These are phyloP conservation scores for Peromyscus californicus DNA, from an alignment of 2,113 vertebrate genomes.

Conservation along the genomic window DNA sequence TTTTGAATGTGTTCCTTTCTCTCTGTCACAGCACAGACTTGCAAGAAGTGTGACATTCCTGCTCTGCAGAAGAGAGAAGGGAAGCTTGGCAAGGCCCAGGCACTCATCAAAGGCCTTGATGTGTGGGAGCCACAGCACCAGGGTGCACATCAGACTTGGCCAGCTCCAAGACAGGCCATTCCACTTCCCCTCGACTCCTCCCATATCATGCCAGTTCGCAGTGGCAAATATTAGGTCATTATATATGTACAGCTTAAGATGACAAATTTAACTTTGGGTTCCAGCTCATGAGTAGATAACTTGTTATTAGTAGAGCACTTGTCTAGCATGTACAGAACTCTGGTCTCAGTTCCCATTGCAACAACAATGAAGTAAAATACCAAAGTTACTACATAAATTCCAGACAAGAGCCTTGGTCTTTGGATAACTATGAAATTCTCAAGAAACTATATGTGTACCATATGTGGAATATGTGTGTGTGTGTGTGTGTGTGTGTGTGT, in stretches of 20 bases:
- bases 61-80: slow-evolving; percentile 4
- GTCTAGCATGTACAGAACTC: neutral
- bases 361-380: neutral
- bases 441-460: neutral
- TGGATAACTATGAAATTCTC: slow-evolving; percentile 25
- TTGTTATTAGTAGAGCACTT: neutral
- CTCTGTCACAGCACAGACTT: neutral
- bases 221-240: neutral
- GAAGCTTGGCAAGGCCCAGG: neutral
- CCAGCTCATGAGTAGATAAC: neutral
- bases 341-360: neutral
- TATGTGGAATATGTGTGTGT: neutral
- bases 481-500: neutral
- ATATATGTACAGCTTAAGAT: neutral
- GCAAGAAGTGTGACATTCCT: neutral
- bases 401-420: neutral
- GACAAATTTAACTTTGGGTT: neutral
- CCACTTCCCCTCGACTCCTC: neutral
- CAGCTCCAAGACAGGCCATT: neutral
- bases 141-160: neutral
- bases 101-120: neutral
- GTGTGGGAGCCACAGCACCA: no score
- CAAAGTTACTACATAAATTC: neutral
- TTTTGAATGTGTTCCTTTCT: slow-evolving; percentile 8
- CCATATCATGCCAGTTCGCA: neutral